Conservation (phyloP, 1,140 invertebrate species). For the Saccostrea cuccullata region DNA sequence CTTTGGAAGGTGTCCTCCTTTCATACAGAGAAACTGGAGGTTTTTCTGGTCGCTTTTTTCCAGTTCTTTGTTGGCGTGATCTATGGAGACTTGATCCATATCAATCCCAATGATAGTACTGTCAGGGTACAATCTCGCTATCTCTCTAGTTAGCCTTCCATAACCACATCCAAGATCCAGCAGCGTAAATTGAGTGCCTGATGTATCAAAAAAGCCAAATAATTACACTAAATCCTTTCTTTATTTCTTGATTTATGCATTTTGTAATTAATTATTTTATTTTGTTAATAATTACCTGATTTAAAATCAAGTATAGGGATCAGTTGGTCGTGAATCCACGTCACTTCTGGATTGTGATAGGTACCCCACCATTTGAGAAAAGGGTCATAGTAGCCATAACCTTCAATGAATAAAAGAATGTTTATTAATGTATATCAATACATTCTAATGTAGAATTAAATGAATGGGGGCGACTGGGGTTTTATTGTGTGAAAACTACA, state of each 20-base stretch:
- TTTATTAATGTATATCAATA: too few relatives aligned
- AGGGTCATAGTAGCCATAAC: background rate
- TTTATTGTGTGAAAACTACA: too few relatives aligned
- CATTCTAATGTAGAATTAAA: too few relatives aligned
- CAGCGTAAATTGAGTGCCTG: background rate
- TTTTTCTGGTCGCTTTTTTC: background rate
- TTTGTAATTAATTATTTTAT: too few relatives aligned
- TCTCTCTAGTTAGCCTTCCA: background rate
- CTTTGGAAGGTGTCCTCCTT: background rate
- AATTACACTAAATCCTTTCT: too few relatives aligned
- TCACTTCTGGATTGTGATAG: background rate
- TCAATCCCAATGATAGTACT: background rate
- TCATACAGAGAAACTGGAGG: background rate
- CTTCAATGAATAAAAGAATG: too few relatives aligned
- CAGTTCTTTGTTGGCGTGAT: background rate
- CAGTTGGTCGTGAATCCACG: background rate
- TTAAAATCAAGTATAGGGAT: background rate
- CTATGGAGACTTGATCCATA: background rate
- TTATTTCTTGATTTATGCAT: too few relatives aligned
- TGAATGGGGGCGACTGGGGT: too few relatives aligned
- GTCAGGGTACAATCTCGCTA: background rate
- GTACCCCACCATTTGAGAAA: background rate
- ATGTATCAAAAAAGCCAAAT: background rate
- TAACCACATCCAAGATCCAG: constrained; percentile 17
- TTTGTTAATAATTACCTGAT: too few relatives aligned